Conservation (phyloP, 1,140 invertebrate genomes). For the Polypedilum pembai region DNA sequence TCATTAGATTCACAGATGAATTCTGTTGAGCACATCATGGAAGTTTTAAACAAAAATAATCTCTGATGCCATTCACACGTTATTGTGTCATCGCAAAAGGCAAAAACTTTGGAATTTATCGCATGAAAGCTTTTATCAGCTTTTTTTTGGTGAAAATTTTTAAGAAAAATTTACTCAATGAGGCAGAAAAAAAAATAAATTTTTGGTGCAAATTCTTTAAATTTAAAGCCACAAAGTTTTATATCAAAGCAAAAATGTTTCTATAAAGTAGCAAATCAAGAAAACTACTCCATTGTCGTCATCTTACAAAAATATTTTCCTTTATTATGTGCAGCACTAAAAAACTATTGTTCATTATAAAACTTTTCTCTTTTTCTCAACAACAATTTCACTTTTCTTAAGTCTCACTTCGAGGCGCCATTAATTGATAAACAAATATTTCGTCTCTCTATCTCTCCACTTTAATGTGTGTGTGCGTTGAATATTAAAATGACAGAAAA, state of each 20-base stretch:
- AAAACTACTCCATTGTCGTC: too few species aligned
- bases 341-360: not conserved
- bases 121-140: not conserved
- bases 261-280: too few species aligned
- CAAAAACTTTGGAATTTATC: constrained; percentile 19
- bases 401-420: not conserved
- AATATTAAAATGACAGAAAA: too few species aligned
- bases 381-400: not conserved
- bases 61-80: not conserved
- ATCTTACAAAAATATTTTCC: too few species aligned
- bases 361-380: not conserved
- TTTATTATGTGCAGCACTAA: too few species aligned
- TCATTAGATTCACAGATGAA: constrained; percentile 5
- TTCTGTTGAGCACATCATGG: not conserved
- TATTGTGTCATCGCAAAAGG: not conserved
- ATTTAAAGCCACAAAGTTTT: too few species aligned
- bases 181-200: too few species aligned
- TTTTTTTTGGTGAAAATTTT: not conserved
- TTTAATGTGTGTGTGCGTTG: not conserved
- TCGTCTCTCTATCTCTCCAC: not conserved
- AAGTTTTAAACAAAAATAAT: not conserved
- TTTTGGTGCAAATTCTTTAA: too few species aligned
- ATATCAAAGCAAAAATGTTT: too few species aligned
- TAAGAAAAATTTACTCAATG: too few species aligned
- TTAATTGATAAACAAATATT: constrained; percentile 9